Conservation (phyloP, 2,113 vertebrate genomes). For the Sphaerodactylus townsendi region DNA sequence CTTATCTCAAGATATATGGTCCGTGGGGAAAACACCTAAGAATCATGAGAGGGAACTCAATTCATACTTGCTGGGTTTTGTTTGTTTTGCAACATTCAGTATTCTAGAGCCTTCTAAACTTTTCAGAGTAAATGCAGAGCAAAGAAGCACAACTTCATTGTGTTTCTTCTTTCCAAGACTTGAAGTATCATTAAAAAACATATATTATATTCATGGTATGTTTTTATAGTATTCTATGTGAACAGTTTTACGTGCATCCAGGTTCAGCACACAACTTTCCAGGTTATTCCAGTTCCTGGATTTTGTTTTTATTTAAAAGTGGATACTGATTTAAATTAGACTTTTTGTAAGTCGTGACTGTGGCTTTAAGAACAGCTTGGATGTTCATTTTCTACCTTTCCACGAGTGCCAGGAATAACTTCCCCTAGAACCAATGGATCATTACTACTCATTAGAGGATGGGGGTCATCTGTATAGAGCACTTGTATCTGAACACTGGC, state of each 20-base stretch:
- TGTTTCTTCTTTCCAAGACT: not conserved
- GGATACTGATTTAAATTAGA: not conserved
- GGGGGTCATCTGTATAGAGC: not conserved
- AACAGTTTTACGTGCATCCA: not conserved
- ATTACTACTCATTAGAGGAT: not conserved
- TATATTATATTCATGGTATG: not conserved
- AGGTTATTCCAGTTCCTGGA: not conserved
- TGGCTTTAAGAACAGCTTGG: not conserved
- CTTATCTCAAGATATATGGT: no score
- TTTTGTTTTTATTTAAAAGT: not conserved
- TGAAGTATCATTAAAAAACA: not conserved
- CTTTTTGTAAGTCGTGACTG: not conserved
- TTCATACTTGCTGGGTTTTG: not conserved
- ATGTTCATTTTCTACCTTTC: not conserved
- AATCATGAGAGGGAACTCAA: no score
- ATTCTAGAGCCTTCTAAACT: not conserved
- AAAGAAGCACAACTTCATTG: no score
- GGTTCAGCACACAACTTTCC: not conserved
- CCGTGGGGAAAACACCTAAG: no score
- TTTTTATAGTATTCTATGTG: not conserved
- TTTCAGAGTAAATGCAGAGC: not conserved
- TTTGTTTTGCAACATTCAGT: not conserved
- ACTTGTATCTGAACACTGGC: not conserved
- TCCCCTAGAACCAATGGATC: not conserved
- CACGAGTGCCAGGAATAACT: not conserved